Base-by-base conservation (phyloP, 2,113 vertebrate species). In the Psephotus haematonotus region DNA sequence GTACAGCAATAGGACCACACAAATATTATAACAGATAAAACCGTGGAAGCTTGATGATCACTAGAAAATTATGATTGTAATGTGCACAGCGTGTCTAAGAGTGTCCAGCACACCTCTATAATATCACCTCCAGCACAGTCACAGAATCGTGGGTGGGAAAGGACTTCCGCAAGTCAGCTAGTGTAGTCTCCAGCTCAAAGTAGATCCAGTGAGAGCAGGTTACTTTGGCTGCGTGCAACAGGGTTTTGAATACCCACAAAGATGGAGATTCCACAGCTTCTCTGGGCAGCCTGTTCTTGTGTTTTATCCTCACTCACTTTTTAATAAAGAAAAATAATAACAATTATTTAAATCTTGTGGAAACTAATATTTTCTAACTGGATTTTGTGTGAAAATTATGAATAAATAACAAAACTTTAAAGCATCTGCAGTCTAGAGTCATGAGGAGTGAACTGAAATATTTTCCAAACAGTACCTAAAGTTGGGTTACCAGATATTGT, bases 151-250 rank as follows among this genome's bases (percentile, higher is more conserved):
- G 19, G 2, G 16, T 12, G 59, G 29, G n/a, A 64, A 47, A 18
- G n/a, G 43, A 17, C 27, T 37, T 75, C 27, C 20, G n/a, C n/a
- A 86, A 17, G 24, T 39, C 43, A 43, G 17, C 8, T 41, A 13
- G 60, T 52, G 47, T 37, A 29, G 23, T 7, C 19, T 65, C 25
- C 16, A 57, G 11, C 27, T 71, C 57, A 35, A 11, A 92, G 28
- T 15, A 43, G 46, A 19, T 33, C 17, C 29, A 29, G 17, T 18
- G 24, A 35, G 12, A 89, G 18, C 33, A 44, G 33, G 9, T 50
- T 49, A 6, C 10, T 44, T 47, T 44, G 50, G 20, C 23, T 1
- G 0, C 2, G 2, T 68, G 15, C n/a, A 12, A 2, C 35, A 22
- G 46, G 12, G 17, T 43, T 81, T 65, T 75, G 44, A 49, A 70